Evolutionary conservation across 2,888 invertebrate species (phyloP).

Genomic region (Erebia ligea): DNA sequence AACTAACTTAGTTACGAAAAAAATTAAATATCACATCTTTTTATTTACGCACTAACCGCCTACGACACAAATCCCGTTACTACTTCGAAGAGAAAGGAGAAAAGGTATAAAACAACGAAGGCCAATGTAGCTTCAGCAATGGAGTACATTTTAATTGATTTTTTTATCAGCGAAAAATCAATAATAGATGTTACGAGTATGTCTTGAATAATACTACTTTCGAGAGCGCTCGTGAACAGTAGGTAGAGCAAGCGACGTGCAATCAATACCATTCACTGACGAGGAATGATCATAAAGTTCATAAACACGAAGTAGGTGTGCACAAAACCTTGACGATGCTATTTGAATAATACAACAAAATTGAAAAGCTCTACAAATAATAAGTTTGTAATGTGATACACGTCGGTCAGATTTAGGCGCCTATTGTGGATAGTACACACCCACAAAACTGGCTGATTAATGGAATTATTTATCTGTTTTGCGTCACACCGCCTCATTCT

Average conservation of each 20-base stretch:
- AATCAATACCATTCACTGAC: constrained; percentile 59
- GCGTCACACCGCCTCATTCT: constrained; percentile 36
- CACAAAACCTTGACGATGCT: constrained; percentile 62
- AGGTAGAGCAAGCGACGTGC: constrained; percentile 56
- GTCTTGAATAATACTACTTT: constrained; percentile 1
- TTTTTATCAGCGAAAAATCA: constrained; percentile 26
- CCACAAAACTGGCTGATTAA: constrained; percentile 43
- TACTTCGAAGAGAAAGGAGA: constrained; percentile 76
- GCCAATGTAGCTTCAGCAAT: constrained; percentile 78
- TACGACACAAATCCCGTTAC: constrained; percentile 74
- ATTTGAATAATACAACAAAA: constrained; percentile 46
- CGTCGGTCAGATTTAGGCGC: constrained; percentile 30
- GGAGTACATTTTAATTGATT: constrained; percentile 69
- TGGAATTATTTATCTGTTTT: constrained; percentile 39
- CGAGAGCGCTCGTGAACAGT: constrained; percentile 41
- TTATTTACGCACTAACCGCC: constrained; percentile 48
- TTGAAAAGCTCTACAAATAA: constrained; percentile 41
- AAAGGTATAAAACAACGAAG: constrained; percentile 73
- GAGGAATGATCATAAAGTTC: constrained; percentile 57
- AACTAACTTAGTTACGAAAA: constrained; percentile 54
- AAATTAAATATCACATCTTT: constrained; percentile 70
- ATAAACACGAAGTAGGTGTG: constrained; percentile 57
- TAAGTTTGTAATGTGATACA: constrained; percentile 21
- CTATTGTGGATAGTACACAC: constrained; percentile 42
- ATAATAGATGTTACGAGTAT: constrained; percentile 19